Evolutionary conservation across 1,140 invertebrate species (phyloP).

Genomic region (Lanistes nyassanus): DNA sequence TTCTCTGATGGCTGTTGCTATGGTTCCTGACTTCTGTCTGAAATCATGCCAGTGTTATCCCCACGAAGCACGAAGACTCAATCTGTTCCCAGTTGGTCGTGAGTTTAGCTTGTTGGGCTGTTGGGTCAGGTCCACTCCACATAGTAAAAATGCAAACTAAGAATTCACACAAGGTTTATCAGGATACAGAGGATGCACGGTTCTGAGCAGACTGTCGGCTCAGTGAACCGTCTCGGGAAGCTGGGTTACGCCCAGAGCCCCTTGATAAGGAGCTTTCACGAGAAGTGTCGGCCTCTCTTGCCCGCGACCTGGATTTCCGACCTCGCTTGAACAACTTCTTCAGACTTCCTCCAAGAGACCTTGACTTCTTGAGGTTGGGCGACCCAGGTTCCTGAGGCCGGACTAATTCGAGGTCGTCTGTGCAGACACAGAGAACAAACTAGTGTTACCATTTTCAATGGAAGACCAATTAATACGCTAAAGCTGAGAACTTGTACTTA

Average conservation of each 20-base stretch:
- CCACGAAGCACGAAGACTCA: too few relatives aligned
- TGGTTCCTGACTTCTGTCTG: too few relatives aligned
- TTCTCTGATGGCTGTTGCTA: too few relatives aligned
- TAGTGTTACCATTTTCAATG: neutral
- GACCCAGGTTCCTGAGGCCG: slow-evolving; percentile 38
- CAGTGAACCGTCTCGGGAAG: slow-evolving; percentile 52
- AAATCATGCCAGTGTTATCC: too few relatives aligned
- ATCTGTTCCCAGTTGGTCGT: too few relatives aligned
- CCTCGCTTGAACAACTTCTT: slow-evolving; percentile 54
- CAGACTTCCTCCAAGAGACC: slow-evolving; percentile 54
- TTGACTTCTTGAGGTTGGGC: slow-evolving; percentile 55
- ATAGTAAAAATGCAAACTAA: too few relatives aligned
- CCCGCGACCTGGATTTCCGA: slow-evolving; percentile 38
- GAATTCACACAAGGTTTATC: slow-evolving; percentile 14
- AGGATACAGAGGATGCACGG: slow-evolving; percentile 35
- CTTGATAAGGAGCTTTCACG: slow-evolving; percentile 54
- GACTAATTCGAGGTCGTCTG: slow-evolving; percentile 54
- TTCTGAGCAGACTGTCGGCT: slow-evolving; percentile 35
- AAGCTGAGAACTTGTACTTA: too few relatives aligned
- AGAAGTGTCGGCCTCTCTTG: slow-evolving; percentile 42
- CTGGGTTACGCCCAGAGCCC: slow-evolving; percentile 43
- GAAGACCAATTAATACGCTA: neutral
- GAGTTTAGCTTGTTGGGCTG: too few relatives aligned
- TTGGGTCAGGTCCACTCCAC: too few relatives aligned
- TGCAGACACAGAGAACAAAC: slow-evolving; percentile 9